Evolutionary conservation across 2,888 invertebrate genomes (phyloP), one percentile per base, ranked within the genome.

Genomic region (Adelognathus sp.): DNA sequence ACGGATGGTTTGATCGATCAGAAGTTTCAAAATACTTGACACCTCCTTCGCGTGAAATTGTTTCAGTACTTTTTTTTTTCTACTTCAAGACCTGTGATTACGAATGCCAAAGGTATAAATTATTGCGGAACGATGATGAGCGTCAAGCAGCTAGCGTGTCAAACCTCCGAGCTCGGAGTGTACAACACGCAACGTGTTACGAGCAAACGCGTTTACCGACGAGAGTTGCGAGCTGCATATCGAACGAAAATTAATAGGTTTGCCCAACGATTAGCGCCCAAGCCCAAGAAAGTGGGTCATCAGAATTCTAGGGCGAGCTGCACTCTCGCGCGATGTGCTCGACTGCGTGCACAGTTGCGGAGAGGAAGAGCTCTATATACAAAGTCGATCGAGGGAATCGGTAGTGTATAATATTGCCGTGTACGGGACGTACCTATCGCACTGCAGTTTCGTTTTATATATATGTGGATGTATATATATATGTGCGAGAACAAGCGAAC

Each of bases 201-300:
- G 52, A 67, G 16, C 7, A 16, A 39, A 36, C 44, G 72, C 41
- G 24, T 21, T 46, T 21, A 21, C n/a, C 24, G 33, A 52, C 29
- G 33, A 41, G 27, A 66, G 16, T 27, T 14, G 33, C 24, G 27
- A 36, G 33, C 29, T 9, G 33, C 31, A 71, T 66, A 71, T 79
- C 74, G 70, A 66, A 74, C 41, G 29, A 66, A n/a, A 79, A 79
- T 79, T 33, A 74, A 70, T 78, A 73, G 73, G 46, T 70, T 70
- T 60, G 31, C 60, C n/a, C 7, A 33, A 70, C 70, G 66, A 74
- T 79, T 74, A 79, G 66, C 74, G 54, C 46, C 39, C 33, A n/a
- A n/a, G 69, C 44, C 14, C 14, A 66, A 44, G 41, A 70, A 79
- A 74, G 64, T 79, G 70, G 78, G 70, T 78, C 66, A 78, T 66